Base-by-base conservation (phyloP, 2,113 vertebrate genomes). In the Lagopus muta region DNA sequence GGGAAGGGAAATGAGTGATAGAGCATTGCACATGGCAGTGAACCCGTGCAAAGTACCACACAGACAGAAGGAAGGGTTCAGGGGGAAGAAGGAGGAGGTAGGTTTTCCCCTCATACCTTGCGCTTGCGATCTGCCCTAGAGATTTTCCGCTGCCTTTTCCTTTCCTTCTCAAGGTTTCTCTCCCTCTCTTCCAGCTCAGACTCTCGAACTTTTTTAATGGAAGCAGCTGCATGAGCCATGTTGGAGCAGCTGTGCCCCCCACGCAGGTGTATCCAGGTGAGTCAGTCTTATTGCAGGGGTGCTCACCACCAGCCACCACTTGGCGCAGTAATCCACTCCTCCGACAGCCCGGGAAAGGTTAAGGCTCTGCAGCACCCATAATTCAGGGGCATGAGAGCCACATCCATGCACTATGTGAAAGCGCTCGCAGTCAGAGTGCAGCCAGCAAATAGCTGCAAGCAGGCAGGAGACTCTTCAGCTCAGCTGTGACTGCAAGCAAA, bases 221-320 rank as follows among this genome's bases (percentile, higher is more conserved):
- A 99, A 93, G 99, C 98, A 1, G 99, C 99, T 2, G 99, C 99
- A 6, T 99, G 99, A 98, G 99, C 99, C 99, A 99, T 99, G 95
- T 92, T 97, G 95, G 83, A 69, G 82, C 78, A 77, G 95, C 84
- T 6, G 48, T 67, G 79, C 65, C 92, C 91, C 85, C 85, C 94
- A 45, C 73, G 43, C 55, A 6, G 40, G 2, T 94, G 60, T 93
- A 96, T 86, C 94, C 97, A 95, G 95, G 93, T 95, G 95, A 73
- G 90, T 85, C 87, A 36, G 78, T 79, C 85, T 76, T 72, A 61
- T 88, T 28, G 57, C 92, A 92, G 92, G 93, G 92, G 85, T 80
- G 13, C 83, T 74, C 88, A 92, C 92, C 50, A 78, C 30, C 22
- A 88, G 95, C 92, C 96, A 97, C 89, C 91, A 88, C 86, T 93